These are phyloP conservation scores for Elegia similella DNA, from an alignment of 2,888 invertebrate species.

Conservation along the genomic window DNA sequence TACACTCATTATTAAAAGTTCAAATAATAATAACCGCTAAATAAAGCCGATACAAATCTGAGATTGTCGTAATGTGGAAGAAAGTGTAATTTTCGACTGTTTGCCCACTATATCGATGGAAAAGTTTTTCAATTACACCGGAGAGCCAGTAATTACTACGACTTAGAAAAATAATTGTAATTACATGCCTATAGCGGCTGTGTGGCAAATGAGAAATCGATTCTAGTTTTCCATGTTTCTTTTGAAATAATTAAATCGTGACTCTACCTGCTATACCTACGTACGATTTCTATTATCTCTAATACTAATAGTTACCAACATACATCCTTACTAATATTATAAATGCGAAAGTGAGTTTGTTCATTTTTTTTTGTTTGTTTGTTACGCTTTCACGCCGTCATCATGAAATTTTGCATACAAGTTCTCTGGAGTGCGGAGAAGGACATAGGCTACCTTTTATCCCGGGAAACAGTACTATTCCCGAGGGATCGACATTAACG, in stretches of 20 bases:
- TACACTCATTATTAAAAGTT: slow-evolving; percentile 69
- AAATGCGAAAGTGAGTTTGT: no score
- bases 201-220: slow-evolving; percentile 31
- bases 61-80: slow-evolving; percentile 57
- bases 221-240: not conserved
- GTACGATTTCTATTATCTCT: no score
- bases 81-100: slow-evolving; percentile 68
- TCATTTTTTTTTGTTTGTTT: no score
- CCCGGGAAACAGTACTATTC: no score
- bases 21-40: slow-evolving; percentile 67
- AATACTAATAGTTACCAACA: no score
- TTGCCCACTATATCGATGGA: slow-evolving; percentile 60
- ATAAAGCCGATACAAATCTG: slow-evolving; percentile 66
- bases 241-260: not conserved
- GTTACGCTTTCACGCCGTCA: no score
- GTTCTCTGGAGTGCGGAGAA: no score
- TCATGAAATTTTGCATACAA: no score
- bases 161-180: slow-evolving; percentile 53
- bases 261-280: no score
- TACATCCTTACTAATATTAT: no score
- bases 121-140: slow-evolving; percentile 77
- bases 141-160: slow-evolving; percentile 54
- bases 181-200: slow-evolving; percentile 34
- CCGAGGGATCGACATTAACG: no score
- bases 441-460: no score